phyloP scores from a whole-genome alignment of 1,140 invertebrate species.

The Formica selysi region DNA sequence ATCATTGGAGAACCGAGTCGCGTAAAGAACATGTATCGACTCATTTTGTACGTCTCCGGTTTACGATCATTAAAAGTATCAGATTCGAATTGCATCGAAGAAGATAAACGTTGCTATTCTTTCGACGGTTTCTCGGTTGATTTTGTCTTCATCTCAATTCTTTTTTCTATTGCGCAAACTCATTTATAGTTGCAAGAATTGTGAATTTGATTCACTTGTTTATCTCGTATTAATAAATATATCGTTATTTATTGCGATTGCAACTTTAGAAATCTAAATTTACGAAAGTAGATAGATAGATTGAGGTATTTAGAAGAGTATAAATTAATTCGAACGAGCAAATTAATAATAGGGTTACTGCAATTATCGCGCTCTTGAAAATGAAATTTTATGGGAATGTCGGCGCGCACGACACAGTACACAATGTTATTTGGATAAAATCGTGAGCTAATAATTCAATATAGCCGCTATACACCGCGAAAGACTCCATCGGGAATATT shows the following conservation, averaged over 20 bases:
- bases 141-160: not conserved
- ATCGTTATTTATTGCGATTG: not conserved
- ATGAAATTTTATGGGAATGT: not conserved
- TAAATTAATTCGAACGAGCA: conserved; percentile 11
- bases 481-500: conserved; percentile 64
- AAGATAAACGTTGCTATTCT: not conserved
- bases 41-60: not conserved
- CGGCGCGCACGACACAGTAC: not conserved
- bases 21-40: not conserved
- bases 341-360: conserved; percentile 26
- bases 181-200: not conserved
- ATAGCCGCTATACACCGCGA: not conserved
- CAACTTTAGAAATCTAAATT: not conserved
- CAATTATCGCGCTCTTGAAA: not conserved
- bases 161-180: too few species aligned
- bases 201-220: not conserved
- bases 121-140: not conserved
- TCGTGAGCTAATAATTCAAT: conserved; percentile 45
- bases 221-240: not conserved
- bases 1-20: not conserved
- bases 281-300: not conserved
- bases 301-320: not conserved
- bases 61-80: conserved; percentile 1
- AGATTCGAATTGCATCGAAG: not conserved
- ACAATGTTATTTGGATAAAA: conserved; percentile 42